Percentiles rank a stretch among this genome's conserved stretches.
phyloP scores from a whole-genome alignment of 1,140 invertebrate species.

The Leptinotarsa texana region DNA sequence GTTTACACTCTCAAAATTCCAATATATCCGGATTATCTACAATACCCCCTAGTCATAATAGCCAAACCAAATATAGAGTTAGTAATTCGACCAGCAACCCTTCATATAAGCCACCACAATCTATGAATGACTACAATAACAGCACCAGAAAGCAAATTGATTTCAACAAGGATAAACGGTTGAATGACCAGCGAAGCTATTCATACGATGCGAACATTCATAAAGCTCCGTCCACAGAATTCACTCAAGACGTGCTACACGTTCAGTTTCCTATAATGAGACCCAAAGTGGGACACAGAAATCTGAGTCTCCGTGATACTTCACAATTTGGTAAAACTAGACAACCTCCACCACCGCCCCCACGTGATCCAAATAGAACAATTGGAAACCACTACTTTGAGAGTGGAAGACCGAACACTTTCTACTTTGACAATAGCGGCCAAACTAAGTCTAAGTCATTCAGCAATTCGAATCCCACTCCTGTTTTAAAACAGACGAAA shows the following conservation, averaged over 20 bases:
- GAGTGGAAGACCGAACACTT: conserved; percentile 59
- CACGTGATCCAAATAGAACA: conserved; percentile 67
- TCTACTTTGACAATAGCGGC: conserved; percentile 55
- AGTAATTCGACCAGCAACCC: conserved; percentile 50
- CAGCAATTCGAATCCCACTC: conserved; percentile 9
- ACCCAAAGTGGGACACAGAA: conserved; percentile 42
- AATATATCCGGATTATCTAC: conserved; percentile 48
- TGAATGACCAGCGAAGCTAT: conserved; percentile 47
- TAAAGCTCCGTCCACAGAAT: conserved; percentile 43
- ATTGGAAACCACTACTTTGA: conserved; percentile 59
- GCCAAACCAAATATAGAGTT: conserved; percentile 42
- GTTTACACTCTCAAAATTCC: conserved; percentile 36
- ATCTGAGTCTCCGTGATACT: conserved; percentile 47
- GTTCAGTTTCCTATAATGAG: conserved; percentile 48
- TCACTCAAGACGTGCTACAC: conserved; percentile 41
- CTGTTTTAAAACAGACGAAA: conserved; percentile 23
- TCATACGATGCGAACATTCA: conserved; percentile 53
- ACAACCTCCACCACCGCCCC: conserved; percentile 68
- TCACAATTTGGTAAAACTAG: conserved; percentile 31
- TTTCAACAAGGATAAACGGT: conserved; percentile 23
- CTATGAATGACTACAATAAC: conserved; percentile 48
- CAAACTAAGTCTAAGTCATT: conserved; percentile 37
- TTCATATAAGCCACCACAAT: conserved; percentile 46
- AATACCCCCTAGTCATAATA: conserved; percentile 52
- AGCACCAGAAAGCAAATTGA: conserved; percentile 29